A percentile compares a stretch with the other conserved stretches of the same genome.
These are phyloP conservation scores for Drosophila orena DNA, from an alignment of 1,140 invertebrate species.

Conservation along the genomic window DNA sequence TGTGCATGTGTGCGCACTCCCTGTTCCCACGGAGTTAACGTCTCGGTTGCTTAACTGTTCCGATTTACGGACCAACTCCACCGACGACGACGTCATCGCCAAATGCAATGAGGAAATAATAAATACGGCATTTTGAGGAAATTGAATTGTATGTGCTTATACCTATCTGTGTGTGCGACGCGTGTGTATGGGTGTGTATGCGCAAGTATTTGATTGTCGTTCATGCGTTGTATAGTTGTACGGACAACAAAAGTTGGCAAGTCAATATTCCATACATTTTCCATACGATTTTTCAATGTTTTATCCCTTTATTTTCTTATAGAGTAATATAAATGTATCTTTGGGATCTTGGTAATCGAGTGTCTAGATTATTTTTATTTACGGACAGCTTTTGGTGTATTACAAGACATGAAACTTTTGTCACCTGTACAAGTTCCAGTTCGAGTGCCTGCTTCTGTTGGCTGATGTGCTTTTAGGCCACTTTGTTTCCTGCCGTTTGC, in stretches of 20 bases:
- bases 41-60: slow-evolving; percentile 63
- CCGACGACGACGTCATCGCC: slow-evolving; percentile 46
- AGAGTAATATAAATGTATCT: neutral
- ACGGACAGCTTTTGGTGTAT: too few relatives aligned
- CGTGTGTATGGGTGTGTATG: slow-evolving; percentile 7
- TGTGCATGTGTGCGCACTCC: slow-evolving; percentile 26
- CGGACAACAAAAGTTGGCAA: slow-evolving; percentile 47
- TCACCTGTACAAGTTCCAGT: slow-evolving; percentile 16
- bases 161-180: slow-evolving; percentile 23
- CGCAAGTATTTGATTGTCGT: slow-evolving; percentile 38
- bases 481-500: slow-evolving; percentile 62
- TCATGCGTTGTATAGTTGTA: slow-evolving; percentile 23
- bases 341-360: neutral
- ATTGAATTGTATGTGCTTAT: slow-evolving; percentile 80
- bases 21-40: neutral
- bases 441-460: slow-evolving; percentile 51
- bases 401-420: slow-evolving; percentile 13
- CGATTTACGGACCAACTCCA: slow-evolving; percentile 76
- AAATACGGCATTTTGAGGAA: slow-evolving; percentile 83
- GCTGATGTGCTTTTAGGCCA: slow-evolving; percentile 68
- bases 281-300: too few relatives aligned
- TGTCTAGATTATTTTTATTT: too few relatives aligned
- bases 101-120: slow-evolving; percentile 82
- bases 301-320: too few relatives aligned
- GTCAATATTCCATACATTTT: neutral